Evolutionary conservation across 2,888 invertebrate genomes (phyloP), one percentile per base, ranked within the genome.

Genomic region (Oxystoma pomonae): DNA sequence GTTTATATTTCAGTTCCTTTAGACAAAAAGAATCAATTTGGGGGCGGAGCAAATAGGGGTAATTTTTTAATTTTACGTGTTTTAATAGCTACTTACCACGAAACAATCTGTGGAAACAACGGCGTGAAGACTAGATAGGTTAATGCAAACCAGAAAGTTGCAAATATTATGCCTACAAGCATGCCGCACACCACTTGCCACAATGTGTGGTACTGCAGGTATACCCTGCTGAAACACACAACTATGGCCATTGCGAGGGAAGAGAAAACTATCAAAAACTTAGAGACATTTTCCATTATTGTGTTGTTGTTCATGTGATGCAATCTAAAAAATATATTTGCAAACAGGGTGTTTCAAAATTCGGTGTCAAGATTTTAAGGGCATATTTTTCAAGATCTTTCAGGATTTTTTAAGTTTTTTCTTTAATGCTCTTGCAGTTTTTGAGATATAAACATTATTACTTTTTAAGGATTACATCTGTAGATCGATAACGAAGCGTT

Each of bases 121-220:
- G 94, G 94, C 62, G 94, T 93, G 66, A 95, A 84, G 66, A 93
- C 81, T 74, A 88, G 81, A 75, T 94, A 92, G 51, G 91, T 92
- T 60, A 91, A 76, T 65, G 85, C 82, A 81, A 95, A 96, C 95
- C 95, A 96, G 67, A 88, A 69, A 61, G 87, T 85, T 67, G 92
- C 95, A 78, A 91, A 85, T 63, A 89, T 65, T 62, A 86, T 80
- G 58, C 96, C 96, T 65, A 92, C 82, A 22, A 91, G 66, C 21
- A 86, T 86, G 61, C 96, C 96, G 73, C 90, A 89, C 17, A 92
- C 72, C 64, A 96, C 94, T 83, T 96, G 96, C 51, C 85, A 82
- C 72, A 86, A 83, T 52, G 93, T 90, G 79, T 96, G 96, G 78
- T 96, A 96, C 75, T 90, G 87, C 66, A 96, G 83, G 79, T 96